phyloP scores from a whole-genome alignment of 2,113 vertebrate genomes.

The Bungarus multicinctus region DNA sequence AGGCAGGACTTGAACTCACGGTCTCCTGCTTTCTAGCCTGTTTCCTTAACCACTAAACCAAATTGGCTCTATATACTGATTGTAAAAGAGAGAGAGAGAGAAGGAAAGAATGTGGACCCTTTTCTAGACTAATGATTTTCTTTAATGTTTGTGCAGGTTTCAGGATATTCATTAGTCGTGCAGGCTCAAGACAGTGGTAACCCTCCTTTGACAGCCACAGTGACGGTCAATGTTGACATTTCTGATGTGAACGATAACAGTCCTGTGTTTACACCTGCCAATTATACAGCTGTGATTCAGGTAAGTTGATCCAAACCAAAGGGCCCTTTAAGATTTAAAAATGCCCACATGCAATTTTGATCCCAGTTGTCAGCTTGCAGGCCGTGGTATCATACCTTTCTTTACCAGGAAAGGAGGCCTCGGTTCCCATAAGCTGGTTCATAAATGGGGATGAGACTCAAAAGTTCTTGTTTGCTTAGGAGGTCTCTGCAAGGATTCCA shows the following conservation, averaged over 20 bases:
- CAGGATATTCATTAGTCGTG: constrained; percentile 85
- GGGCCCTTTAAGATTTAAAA: constrained; percentile 27
- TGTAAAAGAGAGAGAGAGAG: background rate
- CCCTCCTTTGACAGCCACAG: constrained; percentile 86
- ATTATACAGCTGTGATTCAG: constrained; percentile 93
- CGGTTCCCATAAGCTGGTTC: background rate
- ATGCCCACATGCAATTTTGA: constrained; percentile 43
- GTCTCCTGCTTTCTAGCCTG: background rate
- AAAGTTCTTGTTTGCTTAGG: background rate
- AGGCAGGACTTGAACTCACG: background rate
- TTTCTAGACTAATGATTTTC: constrained; percentile 31
- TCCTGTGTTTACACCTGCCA: constrained; percentile 87
- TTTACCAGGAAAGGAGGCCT: background rate
- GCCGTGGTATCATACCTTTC: constrained; percentile 15
- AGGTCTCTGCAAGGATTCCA: background rate
- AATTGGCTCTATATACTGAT: background rate
- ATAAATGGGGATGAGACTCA: background rate
- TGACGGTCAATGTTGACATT: constrained; percentile 89
- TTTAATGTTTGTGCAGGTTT: constrained; percentile 74
- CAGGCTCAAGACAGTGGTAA: constrained; percentile 86
- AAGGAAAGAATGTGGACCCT: background rate
- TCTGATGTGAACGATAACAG: constrained; percentile 95
- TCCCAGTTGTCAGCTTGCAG: constrained; percentile 32
- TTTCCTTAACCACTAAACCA: background rate
- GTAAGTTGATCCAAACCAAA: constrained; percentile 67